These are phyloP conservation scores for Corythornis leucogaster DNA, from an alignment of 2,797 vertebrate genomes.

Conservation along the genomic window DNA sequence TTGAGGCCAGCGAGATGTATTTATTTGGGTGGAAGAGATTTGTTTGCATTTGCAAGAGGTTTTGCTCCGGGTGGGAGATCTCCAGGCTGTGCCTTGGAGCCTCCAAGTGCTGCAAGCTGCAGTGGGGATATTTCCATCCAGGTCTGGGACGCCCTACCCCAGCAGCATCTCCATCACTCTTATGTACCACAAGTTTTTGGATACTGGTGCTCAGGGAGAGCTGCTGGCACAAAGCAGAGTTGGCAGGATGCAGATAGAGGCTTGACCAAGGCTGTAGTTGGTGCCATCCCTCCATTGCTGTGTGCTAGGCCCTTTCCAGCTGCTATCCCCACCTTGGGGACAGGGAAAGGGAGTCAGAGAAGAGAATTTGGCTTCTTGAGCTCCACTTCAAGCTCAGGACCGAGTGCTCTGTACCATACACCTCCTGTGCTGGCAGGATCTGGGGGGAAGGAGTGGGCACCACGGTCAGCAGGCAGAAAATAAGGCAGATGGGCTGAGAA, in stretches of 20 bases:
- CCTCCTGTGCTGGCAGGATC: rapidly evolving
- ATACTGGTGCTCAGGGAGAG: rapidly evolving
- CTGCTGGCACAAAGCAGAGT: not conserved
- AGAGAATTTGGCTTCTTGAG: not conserved
- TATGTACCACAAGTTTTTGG: rapidly evolving
- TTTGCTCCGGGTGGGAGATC: not conserved
- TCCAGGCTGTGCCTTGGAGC: rapidly evolving
- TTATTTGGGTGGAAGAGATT: not conserved
- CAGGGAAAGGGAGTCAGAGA: not conserved
- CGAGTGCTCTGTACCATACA: rapidly evolving
- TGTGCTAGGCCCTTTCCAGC: not conserved
- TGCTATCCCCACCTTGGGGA: not conserved
- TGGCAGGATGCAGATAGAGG: not conserved
- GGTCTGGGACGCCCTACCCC: not conserved
- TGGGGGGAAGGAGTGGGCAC: not conserved
- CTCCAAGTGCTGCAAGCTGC: rapidly evolving
- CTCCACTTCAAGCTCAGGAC: not conserved
- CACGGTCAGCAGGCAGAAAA: not conserved
- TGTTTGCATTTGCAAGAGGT: not conserved
- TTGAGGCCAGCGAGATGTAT: not conserved
- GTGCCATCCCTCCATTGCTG: rapidly evolving
- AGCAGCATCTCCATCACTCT: not conserved
- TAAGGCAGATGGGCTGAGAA: not conserved
- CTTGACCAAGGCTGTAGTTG: not conserved
- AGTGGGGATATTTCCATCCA: not conserved